Percentiles rank a stretch among this genome's conserved stretches.
These are phyloP conservation scores for Thecocarcelia acutangulata DNA, from an alignment of 2,888 invertebrate species.

Conservation along the genomic window DNA sequence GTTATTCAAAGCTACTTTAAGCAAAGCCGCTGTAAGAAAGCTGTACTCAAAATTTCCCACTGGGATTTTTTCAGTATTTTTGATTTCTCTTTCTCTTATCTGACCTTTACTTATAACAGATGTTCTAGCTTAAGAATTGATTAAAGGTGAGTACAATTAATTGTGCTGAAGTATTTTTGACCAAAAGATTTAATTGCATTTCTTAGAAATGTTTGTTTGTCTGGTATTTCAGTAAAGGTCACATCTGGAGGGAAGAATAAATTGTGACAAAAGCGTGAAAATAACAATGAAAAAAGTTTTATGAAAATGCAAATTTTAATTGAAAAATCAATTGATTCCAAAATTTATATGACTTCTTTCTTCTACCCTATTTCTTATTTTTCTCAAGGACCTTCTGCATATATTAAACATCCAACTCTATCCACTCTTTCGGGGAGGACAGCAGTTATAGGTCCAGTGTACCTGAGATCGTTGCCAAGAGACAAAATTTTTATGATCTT, in stretches of 20 bases:
- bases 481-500: too few species aligned
- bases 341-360: too few species aligned
- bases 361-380: too few species aligned
- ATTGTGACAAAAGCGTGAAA: too few species aligned
- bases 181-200: constrained; percentile 63
- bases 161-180: constrained; percentile 58
- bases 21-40: too few species aligned
- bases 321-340: background rate
- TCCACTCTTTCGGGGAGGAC: too few species aligned
- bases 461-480: too few species aligned
- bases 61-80: background rate
- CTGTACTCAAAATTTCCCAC: too few species aligned
- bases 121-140: constrained; percentile 56
- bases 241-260: background rate
- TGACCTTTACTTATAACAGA: constrained; percentile 59
- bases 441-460: too few species aligned
- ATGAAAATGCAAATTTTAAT: background rate
- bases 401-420: too few species aligned
- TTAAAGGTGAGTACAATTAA: constrained; percentile 62
- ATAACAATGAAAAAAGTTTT: background rate
- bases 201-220: constrained; percentile 29
- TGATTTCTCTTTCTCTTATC: constrained; percentile 17
- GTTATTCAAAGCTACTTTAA: too few species aligned
- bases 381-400: too few species aligned
- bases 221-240: constrained; percentile 4